These are phyloP conservation scores for Dendroctonus ponderosae DNA, from an alignment of 1,140 invertebrate genomes.

Conservation along the genomic window DNA sequence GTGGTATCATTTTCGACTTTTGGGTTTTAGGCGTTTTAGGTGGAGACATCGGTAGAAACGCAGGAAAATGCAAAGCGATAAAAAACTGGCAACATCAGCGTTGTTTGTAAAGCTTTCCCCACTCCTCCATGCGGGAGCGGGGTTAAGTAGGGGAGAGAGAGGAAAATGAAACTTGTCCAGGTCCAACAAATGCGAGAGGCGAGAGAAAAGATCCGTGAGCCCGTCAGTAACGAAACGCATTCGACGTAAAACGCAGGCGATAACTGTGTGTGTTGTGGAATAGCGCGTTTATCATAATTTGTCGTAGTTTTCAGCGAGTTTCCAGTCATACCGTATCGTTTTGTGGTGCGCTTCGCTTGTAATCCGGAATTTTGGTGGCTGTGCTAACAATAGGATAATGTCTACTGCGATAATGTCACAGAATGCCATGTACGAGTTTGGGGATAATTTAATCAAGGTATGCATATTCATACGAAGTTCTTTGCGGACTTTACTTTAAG, in stretches of 20 bases:
- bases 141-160: not conserved
- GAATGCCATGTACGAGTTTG: conserved; percentile 49
- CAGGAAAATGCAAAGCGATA: too few relatives aligned
- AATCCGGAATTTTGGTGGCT: conserved; percentile 33
- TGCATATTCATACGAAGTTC: not conserved
- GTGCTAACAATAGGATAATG: conserved; percentile 44
- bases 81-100: not conserved
- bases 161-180: conserved; percentile 13
- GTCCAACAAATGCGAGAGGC: not conserved
- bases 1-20: too few relatives aligned
- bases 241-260: conserved; percentile 34
- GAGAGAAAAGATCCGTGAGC: conserved; percentile 5
- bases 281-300: conserved; percentile 39
- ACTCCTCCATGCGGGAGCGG: not conserved
- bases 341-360: conserved; percentile 37
- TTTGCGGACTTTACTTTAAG: too few relatives aligned
- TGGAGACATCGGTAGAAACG: too few relatives aligned
- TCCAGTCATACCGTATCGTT: conserved; percentile 44
- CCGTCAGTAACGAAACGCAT: conserved; percentile 26
- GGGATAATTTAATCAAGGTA: conserved; percentile 50
- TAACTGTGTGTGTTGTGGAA: conserved; percentile 43
- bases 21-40: too few relatives aligned
- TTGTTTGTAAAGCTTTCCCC: not conserved
- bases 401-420: conserved; percentile 50
- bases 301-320: conserved; percentile 45